Base-by-base conservation (phyloP, 1,140 invertebrate species). In the Drosophila teissieri region DNA sequence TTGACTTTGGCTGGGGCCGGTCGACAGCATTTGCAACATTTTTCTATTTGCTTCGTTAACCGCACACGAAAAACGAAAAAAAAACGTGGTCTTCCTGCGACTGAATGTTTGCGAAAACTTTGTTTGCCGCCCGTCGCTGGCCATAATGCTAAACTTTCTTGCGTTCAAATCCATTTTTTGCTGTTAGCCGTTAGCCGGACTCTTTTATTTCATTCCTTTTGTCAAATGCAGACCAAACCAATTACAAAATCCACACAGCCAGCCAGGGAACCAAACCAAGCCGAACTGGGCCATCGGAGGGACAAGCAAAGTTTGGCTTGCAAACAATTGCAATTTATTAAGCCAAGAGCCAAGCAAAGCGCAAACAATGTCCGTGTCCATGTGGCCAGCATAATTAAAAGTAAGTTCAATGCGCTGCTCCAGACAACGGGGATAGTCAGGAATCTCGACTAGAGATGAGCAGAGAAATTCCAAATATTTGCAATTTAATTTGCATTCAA, bases 311-410 rank as follows among this genome's bases (percentile, higher is more conserved):
- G 82, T 85, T 72, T 85, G 65, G 83, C 82, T 78, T 51, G 76
- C 84, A 89, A 89, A 88, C 83, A 88, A 88, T 88, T 83, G 83
- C 83, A 88, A 89, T 89, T 89, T 89, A 89, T 89, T 89, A 89
- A 89, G 80, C 74, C 75, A 86, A 81, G 78, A 83, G 63, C 73
- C 48, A 72, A 63, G 77, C 68, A 64, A 58, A 73, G 68, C 80
- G 68, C 80, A 70, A 74, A 89, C 79, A 88, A 89, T 77, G 84
- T 77, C 52, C 73, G 69, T 84, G 82, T 81, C 67, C 74, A 81
- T 84, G 80, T 69, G 76, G 52, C 61, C 73, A 74, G 51, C 73
- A 80, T 89, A 89, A 89, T 89, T 89, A 89, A 89, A 89, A 84
- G 73, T 78, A 84, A 84, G 84, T 89, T 89, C 80, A 83, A 83